Evolutionary conservation across 2,888 invertebrate species (phyloP), one percentile per base, ranked within the genome.

Genomic region (Leptopilina drosophilae): DNA sequence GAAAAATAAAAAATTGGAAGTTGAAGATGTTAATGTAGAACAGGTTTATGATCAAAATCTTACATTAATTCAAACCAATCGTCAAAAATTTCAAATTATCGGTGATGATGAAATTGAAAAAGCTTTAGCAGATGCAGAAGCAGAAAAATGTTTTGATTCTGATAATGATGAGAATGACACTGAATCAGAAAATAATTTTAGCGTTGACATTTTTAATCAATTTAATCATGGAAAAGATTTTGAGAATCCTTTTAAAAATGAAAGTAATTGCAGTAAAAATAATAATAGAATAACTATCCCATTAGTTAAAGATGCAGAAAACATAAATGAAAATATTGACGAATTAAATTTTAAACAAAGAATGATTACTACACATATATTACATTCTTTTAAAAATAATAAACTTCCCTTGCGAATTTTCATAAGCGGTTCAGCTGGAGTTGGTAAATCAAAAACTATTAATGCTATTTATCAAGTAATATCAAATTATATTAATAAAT

Each of bases 381-480:
- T 42, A 42, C 8, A 42, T 42, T 42, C 42, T 83, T 82, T 80
- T 12, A 84, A 83, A 81, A 75, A 59, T 40, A 67, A 64, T 9
- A 78, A 76, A 77, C 46, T 59, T 49, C 85, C 83, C 42, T 80
- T 86, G 78, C 79, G 78, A 78, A 80, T 83, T 40, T 87, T 86
- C 82, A 76, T 88, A 8, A 81, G 80, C 80, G 87, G 87, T 7
- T 83, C 84, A 64, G 88, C 88, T 11, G 88, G 88, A 5, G 88
- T 88, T 12, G 88, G 88, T 14, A 88, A 89, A 84, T 88, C 87
- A 77, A 81, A 64, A 15, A 77, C 87, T 2, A 86, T 89, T 7
- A 84, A 81, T 20, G 82, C 85, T 20, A 81, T 88, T 56, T 83
- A 82, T 79, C 87, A 87, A 81, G 66, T 81, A 67, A 77, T 56